Base-by-base conservation (phyloP, 30 jellyfish, hydroid and myxozoan genomes). In the Sanderia malayensis region DNA sequence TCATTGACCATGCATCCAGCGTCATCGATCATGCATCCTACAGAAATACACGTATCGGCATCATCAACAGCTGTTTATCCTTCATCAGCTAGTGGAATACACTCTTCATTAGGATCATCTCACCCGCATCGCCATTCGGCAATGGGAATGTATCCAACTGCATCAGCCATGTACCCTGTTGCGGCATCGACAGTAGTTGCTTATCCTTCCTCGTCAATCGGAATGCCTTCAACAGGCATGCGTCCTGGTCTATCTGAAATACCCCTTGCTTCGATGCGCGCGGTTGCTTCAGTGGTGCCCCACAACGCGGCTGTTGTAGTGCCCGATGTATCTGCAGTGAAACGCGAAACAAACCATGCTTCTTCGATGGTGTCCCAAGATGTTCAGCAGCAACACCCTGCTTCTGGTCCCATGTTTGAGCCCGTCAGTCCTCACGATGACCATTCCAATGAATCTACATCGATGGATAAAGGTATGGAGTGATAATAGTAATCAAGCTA, bases 391-490 rank as follows among this genome's bases (percentile, higher is more conserved):
- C 75, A 1, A 31, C 53, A 32, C 53, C 63, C 32, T 11, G 21
- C 32, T 28, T 72, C 46, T 32, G 88, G 88, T 18, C 95, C 88
- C 21, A 58, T 83, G 78, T 83, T 83, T 46, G 95, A 83, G 52
- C 95, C 95, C 29, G 95, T 83, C 52, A 83, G 95, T 30, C 95
- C 95, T 13, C 44, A 84, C 21, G 88, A 83, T 2, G 92, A 80
- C n/a, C 59, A 10, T 24, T 22, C 4, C 8, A 13, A 70, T 0
- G 76, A 46, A 9, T 55, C 53, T 37, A 33, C 52, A 15, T 0
- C 47, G 10, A 41, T 27, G 2, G 70, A 76, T 2, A 33, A 26
- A 64, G 53, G 79, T 63, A 62, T n/a, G n/a, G n/a, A n/a, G n/a
- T n/a, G n/a, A n/a, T n/a, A n/a, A n/a, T n/a, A n/a, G n/a, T n/a